A percentile compares a stretch with the other conserved stretches of the same genome.
These are phyloP conservation scores for Gisinianus flammeolus DNA, from an alignment of 2,888 invertebrate genomes.

Conservation along the genomic window DNA sequence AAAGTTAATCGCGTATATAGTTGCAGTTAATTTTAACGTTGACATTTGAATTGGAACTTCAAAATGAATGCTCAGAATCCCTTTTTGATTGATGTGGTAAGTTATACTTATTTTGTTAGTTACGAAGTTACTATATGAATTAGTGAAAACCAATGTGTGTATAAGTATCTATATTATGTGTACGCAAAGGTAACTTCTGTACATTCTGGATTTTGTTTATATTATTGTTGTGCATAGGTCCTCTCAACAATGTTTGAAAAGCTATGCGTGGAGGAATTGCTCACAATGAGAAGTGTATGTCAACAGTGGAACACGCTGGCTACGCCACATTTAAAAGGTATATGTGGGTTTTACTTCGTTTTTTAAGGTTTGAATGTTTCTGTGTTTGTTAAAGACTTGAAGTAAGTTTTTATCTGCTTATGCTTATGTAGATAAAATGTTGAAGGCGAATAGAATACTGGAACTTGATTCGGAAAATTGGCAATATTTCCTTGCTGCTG, in stretches of 20 bases:
- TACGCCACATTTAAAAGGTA: too few relatives aligned
- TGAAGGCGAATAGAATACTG: neutral
- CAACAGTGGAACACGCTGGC: too few relatives aligned
- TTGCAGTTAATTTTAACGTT: too few relatives aligned
- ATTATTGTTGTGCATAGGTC: neutral
- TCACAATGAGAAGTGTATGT: too few relatives aligned
- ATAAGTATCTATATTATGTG: neutral
- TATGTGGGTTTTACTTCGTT: too few relatives aligned
- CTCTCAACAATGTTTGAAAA: constrained; percentile 4
- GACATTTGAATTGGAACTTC: too few relatives aligned
- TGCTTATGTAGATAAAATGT: constrained; percentile 12
- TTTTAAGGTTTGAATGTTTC: too few relatives aligned
- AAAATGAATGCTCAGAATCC: constrained; percentile 4
- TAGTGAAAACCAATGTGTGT: neutral
- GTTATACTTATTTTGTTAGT: neutral
- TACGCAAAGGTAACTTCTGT: neutral
- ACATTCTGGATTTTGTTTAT: neutral
- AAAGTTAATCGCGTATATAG: too few relatives aligned
- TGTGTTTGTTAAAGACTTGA: too few relatives aligned
- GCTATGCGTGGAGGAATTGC: too few relatives aligned
- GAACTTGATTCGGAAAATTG: constrained; percentile 25
- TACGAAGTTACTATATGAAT: neutral
- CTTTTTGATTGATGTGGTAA: constrained; percentile 34
- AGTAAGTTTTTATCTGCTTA: too few relatives aligned
- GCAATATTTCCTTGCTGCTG: constrained; percentile 16